Evolutionary conservation across 2,797 vertebrate species (phyloP), one percentile per base, ranked within the genome.

Genomic region (Arrhamphus sclerolepis): DNA sequence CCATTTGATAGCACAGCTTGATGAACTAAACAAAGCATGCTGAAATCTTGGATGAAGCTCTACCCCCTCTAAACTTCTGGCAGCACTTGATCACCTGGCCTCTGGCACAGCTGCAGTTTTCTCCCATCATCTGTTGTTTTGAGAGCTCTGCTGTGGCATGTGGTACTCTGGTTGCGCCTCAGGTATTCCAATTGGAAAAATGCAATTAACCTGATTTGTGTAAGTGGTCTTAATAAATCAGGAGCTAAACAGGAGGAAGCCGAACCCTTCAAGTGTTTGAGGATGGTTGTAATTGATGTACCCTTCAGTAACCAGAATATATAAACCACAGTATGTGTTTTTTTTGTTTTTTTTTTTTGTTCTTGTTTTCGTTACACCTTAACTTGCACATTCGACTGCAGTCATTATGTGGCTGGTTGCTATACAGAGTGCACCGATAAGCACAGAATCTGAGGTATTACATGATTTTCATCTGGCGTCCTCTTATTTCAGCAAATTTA

Each of bases 141-240:
- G 66, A 70, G 59, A 70, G 68, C 70, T 70, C 63, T 46, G 56
- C 69, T 44, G 54, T 47, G 74, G 77, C 85, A 28, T 66, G 72
- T 76, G 86, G 82, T 83, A 85, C 75, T 39, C 13, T 9, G 57
- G 55, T 62, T 78, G 76, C 28, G 80, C 84, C 84, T 87, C 87
- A 88, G 89, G 86, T 88, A 84, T 82, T 85, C 75, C 81, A 86
- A 81, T 83, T 83, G 85, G 78, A 84, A 83, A 83, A 87, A 82
- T 84, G 81, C 85, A 78, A 78, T 82, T 75, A 82, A 82, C 80
- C 80, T n/a, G 29, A 86, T 90, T 90, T 90, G 85, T 85, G 87
- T 87, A 88, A 90, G 82, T 85, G 81, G 80, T 77, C 79, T 84
- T 88, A 87, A 89, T 88, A 90, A 90, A 87, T 86, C 84, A 81